Percentiles rank a stretch among this genome's conserved stretches.
phyloP scores from a whole-genome alignment of 2,888 invertebrate genomes.

The Agrochola lota region DNA sequence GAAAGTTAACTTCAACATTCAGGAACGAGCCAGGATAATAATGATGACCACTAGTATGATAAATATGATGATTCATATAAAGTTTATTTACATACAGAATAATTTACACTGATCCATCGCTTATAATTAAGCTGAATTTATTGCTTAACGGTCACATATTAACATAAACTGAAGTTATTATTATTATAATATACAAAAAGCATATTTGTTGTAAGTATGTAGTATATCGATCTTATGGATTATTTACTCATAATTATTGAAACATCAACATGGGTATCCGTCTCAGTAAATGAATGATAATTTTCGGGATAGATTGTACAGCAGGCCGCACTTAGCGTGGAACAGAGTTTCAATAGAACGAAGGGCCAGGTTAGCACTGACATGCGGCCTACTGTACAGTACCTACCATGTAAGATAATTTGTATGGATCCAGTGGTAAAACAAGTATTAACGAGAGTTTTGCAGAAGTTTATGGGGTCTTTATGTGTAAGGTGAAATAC shows the following conservation, averaged over 20 bases:
- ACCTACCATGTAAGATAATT: too few species aligned
- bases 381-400: not conserved
- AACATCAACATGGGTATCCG: not conserved
- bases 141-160: constrained; percentile 2
- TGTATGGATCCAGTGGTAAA: not conserved
- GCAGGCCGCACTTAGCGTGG: not conserved
- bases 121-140: constrained; percentile 38
- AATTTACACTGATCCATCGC: constrained; percentile 9
- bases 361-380: not conserved
- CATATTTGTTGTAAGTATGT: not conserved
- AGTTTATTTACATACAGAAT: constrained; percentile 27
- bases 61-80: constrained; percentile 21
- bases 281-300: not conserved
- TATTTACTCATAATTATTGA: not conserved
- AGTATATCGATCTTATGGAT: not conserved
- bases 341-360: not conserved
- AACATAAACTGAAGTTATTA: constrained; percentile 27
- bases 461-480: not conserved
- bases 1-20: not conserved
- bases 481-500: not conserved
- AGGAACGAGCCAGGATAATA: not conserved
- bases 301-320: not conserved
- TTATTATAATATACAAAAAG: constrained; percentile 2
- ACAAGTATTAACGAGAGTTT: not conserved
- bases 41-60: not conserved